These are phyloP conservation scores for Ictalurus furcatus DNA, from an alignment of 2,113 vertebrate species.

Conservation along the genomic window DNA sequence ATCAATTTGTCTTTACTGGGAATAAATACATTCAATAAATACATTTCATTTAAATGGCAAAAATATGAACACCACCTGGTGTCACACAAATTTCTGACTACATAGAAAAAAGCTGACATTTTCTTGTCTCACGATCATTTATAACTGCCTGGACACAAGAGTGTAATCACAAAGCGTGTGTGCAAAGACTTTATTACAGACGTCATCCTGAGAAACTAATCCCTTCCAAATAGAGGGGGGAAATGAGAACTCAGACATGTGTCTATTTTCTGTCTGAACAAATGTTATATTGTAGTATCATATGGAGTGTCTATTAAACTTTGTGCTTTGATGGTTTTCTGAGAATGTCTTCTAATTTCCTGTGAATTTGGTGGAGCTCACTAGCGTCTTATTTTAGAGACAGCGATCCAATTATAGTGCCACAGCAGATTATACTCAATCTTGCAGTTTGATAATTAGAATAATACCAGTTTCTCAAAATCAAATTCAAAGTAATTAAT, in stretches of 20 bases:
- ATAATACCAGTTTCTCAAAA: slow-evolving; percentile 65
- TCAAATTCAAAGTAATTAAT: slow-evolving; percentile 69
- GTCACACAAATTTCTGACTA: neutral
- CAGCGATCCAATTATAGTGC: slow-evolving; percentile 72
- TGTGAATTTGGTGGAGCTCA: slow-evolving; percentile 67
- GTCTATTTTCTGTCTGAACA: slow-evolving; percentile 44
- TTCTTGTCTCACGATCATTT: neutral
- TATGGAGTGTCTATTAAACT: slow-evolving; percentile 51
- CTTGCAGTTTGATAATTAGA: slow-evolving; percentile 73
- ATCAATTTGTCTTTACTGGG: neutral
- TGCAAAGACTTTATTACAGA: slow-evolving; percentile 7
- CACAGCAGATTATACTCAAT: slow-evolving; percentile 73
- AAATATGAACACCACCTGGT: neutral
- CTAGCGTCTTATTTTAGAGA: slow-evolving; percentile 66
- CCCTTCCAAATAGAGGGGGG: neutral
- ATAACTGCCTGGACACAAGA: neutral
- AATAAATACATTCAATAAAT: neutral
- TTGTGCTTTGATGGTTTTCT: slow-evolving; percentile 67
- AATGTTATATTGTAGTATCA: slow-evolving; percentile 44
- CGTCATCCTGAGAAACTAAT: neutral
- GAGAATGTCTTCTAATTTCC: slow-evolving; percentile 70
- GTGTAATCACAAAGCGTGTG: neutral
- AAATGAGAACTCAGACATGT: neutral
- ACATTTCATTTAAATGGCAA: neutral
- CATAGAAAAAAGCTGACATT: neutral